Conservation (phyloP, 2,888 invertebrate species). For the Neria commutata region DNA sequence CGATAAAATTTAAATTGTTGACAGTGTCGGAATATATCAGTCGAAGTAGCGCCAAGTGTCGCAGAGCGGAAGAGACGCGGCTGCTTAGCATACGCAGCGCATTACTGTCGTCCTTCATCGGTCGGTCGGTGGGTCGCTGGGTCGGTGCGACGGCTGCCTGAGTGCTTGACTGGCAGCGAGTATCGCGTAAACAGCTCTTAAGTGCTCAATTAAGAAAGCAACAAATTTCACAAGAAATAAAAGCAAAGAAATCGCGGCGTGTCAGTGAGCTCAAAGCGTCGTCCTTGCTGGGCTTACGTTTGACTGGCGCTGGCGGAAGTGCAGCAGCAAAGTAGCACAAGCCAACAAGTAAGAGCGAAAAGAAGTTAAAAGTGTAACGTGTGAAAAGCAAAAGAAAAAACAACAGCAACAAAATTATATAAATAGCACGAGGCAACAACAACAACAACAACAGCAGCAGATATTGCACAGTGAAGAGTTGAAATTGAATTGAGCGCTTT, state of each 20-base stretch:
- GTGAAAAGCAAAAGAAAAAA: conserved; percentile 21
- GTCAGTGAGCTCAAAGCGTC: background rate
- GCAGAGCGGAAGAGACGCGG: too few species aligned
- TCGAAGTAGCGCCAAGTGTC: too few species aligned
- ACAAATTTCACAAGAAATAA: conserved; percentile 25
- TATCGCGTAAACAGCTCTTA: conserved; percentile 27
- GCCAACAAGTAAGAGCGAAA: conserved; percentile 28
- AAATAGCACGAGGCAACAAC: conserved; percentile 25
- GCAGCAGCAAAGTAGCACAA: conserved; percentile 11
- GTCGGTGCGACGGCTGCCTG: background rate
- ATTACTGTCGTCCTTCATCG: conserved; percentile 26
- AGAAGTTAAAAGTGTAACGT: conserved; percentile 23
- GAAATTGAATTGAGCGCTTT: conserved; percentile 40
- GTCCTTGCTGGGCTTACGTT: too few species aligned
- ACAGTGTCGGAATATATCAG: too few species aligned
- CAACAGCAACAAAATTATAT: conserved; percentile 34
- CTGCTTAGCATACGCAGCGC: too few species aligned
- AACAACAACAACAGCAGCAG: conserved; percentile 17
- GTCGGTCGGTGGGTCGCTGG: too few species aligned
- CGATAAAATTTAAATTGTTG: too few species aligned
- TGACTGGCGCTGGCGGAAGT: conserved; percentile 22
- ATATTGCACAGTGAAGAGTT: background rate
- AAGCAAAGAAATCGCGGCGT: background rate
- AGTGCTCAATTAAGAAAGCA: conserved; percentile 34
- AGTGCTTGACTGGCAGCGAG: background rate